phyloP scores from a whole-genome alignment of 1,140 invertebrate genomes.

The Mesaphorura yosii region DNA sequence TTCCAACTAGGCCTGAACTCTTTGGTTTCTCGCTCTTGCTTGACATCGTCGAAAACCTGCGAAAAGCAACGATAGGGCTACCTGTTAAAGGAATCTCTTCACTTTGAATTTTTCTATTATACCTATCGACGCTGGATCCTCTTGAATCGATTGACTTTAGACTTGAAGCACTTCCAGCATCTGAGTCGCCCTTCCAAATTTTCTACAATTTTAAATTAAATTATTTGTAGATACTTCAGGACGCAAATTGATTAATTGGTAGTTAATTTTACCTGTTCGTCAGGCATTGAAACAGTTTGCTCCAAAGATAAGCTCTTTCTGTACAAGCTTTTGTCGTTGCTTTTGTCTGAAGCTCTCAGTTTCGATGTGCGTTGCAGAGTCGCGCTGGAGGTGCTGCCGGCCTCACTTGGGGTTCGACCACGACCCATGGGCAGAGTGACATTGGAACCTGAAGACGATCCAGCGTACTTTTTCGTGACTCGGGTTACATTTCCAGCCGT shows the following conservation, averaged over 20 bases:
- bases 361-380: conserved; percentile 5
- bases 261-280: conserved; percentile 23
- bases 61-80: neutral
- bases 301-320: conserved; percentile 63
- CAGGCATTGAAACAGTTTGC: conserved; percentile 43
- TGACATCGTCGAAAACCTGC: conserved; percentile 61
- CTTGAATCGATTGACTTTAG: conserved; percentile 44
- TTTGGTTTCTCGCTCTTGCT: conserved; percentile 78
- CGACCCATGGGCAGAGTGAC: conserved; percentile 23
- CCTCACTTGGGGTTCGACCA: conserved; percentile 4
- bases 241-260: conserved; percentile 4
- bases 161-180: conserved; percentile 58
- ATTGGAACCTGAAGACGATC: conserved; percentile 21
- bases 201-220: no score
- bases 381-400: neutral
- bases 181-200: conserved; percentile 59
- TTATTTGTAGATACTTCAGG: no score
- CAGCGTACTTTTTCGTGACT: conserved; percentile 9
- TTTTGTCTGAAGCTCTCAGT: no score
- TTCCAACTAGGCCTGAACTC: conserved; percentile 67
- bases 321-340: conserved; percentile 47
- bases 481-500: conserved; percentile 4
- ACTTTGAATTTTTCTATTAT: no score
- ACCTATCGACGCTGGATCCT: conserved; percentile 62
- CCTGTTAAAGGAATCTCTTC: no score